phyloP scores from a whole-genome alignment of 2,888 invertebrate genomes.

The Mimumesa dahlbomi region DNA sequence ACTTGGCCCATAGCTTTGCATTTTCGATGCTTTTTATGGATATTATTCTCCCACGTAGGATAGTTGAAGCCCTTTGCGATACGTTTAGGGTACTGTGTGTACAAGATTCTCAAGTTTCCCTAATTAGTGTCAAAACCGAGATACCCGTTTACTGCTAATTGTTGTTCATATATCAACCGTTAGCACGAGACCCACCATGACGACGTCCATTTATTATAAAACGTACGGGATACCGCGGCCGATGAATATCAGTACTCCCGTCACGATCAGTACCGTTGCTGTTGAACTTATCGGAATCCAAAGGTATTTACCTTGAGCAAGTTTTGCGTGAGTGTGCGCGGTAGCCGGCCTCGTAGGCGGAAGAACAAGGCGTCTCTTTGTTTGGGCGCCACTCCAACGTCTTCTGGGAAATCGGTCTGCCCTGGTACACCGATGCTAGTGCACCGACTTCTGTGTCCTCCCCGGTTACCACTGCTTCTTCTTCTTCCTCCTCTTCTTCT shows the following conservation, averaged over 20 bases:
- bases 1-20: too few relatives aligned
- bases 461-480: too few relatives aligned
- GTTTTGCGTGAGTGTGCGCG: slow-evolving; percentile 9
- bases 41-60: too few relatives aligned
- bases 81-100: too few relatives aligned
- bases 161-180: slow-evolving; percentile 5
- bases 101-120: background rate
- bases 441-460: slow-evolving; percentile 3
- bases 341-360: slow-evolving; percentile 30
- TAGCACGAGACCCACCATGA: background rate
- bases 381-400: slow-evolving; percentile 35
- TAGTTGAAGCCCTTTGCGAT: too few relatives aligned
- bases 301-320: slow-evolving; percentile 40
- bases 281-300: slow-evolving; percentile 43
- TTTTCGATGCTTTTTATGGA: too few relatives aligned
- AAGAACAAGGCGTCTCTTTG: slow-evolving; percentile 56
- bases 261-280: slow-evolving; percentile 34
- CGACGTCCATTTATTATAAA: slow-evolving; percentile 21
- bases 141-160: slow-evolving; percentile 1
- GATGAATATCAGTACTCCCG: slow-evolving; percentile 38
- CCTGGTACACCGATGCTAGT: slow-evolving; percentile 14
- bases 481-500: too few relatives aligned
- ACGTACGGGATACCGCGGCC: slow-evolving; percentile 18
- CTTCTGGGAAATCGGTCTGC: slow-evolving; percentile 59
- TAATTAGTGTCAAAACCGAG: slow-evolving; percentile 2